Percentiles rank a stretch among this genome's conserved stretches.
These are phyloP conservation scores for Todus mexicanus DNA, from an alignment of 2,797 vertebrate genomes.

Conservation along the genomic window DNA sequence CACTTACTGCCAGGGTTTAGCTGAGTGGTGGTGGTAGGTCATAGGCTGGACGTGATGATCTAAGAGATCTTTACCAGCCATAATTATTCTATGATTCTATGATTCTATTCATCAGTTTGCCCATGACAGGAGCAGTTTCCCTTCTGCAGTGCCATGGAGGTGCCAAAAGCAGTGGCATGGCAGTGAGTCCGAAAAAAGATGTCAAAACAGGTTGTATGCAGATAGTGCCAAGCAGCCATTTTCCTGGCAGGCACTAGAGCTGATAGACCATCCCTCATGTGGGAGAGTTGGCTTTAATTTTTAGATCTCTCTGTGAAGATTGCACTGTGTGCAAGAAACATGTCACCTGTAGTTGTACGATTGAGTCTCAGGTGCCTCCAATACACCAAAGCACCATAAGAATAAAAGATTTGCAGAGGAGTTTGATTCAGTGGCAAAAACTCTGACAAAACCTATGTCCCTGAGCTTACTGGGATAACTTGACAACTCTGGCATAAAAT, in stretches of 20 bases:
- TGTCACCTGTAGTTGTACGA: constrained; percentile 66
- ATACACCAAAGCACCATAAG: constrained; percentile 48
- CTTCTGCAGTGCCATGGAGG: neutral
- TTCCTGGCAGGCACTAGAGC: constrained; percentile 40
- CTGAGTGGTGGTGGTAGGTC: too few species aligned
- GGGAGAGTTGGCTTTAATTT: constrained; percentile 56
- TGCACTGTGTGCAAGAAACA: constrained; percentile 57
- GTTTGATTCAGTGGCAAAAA: constrained; percentile 8
- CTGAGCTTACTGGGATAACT: neutral
- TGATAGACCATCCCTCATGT: constrained; percentile 60
- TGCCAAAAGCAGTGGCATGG: constrained; percentile 33
- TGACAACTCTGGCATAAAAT: neutral
- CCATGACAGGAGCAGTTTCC: neutral
- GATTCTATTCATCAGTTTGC: neutral
- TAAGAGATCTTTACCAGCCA: too few species aligned
- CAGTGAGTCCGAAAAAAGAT: constrained; percentile 45
- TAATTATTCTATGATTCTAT: too few species aligned
- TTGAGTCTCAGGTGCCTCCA: constrained; percentile 23
- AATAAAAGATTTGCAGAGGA: constrained; percentile 38
- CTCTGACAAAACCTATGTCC: neutral
- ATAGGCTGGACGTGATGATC: too few species aligned
- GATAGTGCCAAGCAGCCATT: constrained; percentile 48
- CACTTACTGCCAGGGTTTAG: too few species aligned
- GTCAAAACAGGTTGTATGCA: constrained; percentile 21
- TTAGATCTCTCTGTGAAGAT: constrained; percentile 65